Conservation (phyloP, 2,113 vertebrate genomes). For the Lepus americanus region DNA sequence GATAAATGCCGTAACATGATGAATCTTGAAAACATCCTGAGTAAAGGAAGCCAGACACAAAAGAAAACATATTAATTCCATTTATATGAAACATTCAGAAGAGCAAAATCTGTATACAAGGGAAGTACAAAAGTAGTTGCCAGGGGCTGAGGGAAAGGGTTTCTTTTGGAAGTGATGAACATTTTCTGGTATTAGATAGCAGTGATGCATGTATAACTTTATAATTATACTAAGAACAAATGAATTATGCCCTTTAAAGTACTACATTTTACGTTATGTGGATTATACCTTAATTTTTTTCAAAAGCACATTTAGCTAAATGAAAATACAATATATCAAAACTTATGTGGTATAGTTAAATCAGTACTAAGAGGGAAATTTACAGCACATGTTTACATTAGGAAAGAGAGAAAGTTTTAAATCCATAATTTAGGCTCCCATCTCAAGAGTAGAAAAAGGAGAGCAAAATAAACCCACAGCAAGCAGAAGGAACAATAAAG, state of each 20-base stretch:
- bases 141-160: background rate
- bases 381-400: conserved; percentile 41
- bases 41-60: conserved; percentile 53
- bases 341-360: conserved; percentile 29
- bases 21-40: background rate
- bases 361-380: conserved; percentile 45
- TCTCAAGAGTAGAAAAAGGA: conserved; percentile 52
- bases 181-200: conserved; percentile 53
- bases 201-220: background rate
- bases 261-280: conserved; percentile 18
- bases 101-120: conserved; percentile 44
- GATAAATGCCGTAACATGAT: conserved; percentile 48
- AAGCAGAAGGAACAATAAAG: conserved; percentile 39
- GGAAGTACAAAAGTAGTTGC: conserved; percentile 19
- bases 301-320: conserved; percentile 42
- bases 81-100: conserved; percentile 40
- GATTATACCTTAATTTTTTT: conserved; percentile 47
- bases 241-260: conserved; percentile 10
- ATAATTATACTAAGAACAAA: conserved; percentile 33
- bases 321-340: conserved; percentile 32
- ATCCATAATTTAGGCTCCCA: conserved; percentile 33
- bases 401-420: conserved; percentile 38
- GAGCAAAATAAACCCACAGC: conserved; percentile 43
- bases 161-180: conserved; percentile 37
- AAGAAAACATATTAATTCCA: conserved; percentile 37